phyloP scores from a whole-genome alignment of 2,113 vertebrate species.

The Xenopus tropicalis region UCB_Xtro_10.0 CM004446.2:57694501-57695000 shows the following conservation, averaged over 20 bases:
- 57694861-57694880: too few relatives aligned
- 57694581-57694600: background rate
- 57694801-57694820: slow-evolving; percentile 37
- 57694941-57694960: too few relatives aligned
- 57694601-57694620: slow-evolving; percentile 5
- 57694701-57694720: slow-evolving; percentile 35
- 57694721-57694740: slow-evolving; percentile 38
- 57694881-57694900: too few relatives aligned
- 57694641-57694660: slow-evolving; percentile 38
- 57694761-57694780: slow-evolving; percentile 30
- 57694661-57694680: slow-evolving; percentile 25
- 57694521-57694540: too few relatives aligned
- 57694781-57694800: slow-evolving; percentile 43
- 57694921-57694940: too few relatives aligned
- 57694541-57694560: too few relatives aligned
- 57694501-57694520: too few relatives aligned
- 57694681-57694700: slow-evolving; percentile 11
- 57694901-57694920: too few relatives aligned
- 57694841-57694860: slow-evolving; percentile 8
- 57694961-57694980: too few relatives aligned
- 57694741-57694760: slow-evolving; percentile 38
- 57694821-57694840: slow-evolving; percentile 39
- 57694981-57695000: too few relatives aligned
- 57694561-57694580: too few relatives aligned
- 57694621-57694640: slow-evolving; percentile 26